These are phyloP conservation scores for Tipula unca DNA, from an alignment of 2,888 invertebrate species.

Conservation along the genomic window DNA sequence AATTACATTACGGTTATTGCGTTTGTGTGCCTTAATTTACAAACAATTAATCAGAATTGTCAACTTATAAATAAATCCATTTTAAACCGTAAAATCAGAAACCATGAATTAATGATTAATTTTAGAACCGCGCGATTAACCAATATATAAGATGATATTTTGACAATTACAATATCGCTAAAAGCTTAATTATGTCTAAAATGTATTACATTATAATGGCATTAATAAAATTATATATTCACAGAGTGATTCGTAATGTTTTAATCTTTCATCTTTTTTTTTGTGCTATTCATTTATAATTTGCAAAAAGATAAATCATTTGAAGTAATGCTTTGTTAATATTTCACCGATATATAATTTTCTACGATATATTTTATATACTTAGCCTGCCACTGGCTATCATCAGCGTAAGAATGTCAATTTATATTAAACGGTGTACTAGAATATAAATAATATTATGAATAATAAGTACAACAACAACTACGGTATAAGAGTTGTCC, in stretches of 20 bases:
- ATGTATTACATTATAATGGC: background rate
- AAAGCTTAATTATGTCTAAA: background rate
- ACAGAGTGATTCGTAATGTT: background rate
- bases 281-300: background rate
- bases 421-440: background rate
- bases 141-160: background rate
- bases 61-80: background rate
- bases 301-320: background rate
- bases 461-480: background rate
- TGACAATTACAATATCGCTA: background rate
- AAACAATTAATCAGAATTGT: background rate
- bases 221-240: background rate
- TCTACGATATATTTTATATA: background rate
- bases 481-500: background rate
- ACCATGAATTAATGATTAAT: background rate
- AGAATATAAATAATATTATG: background rate
- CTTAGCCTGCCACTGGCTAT: background rate
- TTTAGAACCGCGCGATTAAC: background rate
- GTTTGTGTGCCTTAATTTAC: background rate
- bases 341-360: background rate
- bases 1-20: constrained; percentile 14
- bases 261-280: background rate
- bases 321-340: background rate
- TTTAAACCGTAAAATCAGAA: background rate
- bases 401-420: background rate